Percentiles rank a stretch among this genome's conserved stretches.
Conservation (phyloP, 2,113 vertebrate species). For the Solea solea region DNA sequence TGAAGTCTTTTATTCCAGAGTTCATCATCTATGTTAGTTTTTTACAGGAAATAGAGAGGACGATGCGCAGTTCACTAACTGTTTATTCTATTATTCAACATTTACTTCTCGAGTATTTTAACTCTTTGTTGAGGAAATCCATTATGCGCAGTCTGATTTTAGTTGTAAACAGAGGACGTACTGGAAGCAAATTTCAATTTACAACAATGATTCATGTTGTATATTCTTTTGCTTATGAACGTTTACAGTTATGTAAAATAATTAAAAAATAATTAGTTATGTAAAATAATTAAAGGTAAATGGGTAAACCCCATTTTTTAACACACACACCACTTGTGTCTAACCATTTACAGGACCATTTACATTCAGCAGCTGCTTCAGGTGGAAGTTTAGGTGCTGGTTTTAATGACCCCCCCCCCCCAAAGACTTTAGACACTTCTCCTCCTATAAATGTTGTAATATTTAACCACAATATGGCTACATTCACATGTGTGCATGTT, state of each 20-base stretch:
- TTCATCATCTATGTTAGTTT: neutral
- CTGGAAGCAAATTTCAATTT: slow-evolving; percentile 32
- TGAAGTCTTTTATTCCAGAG: neutral
- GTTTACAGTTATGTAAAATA: neutral
- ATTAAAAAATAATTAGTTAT: neutral
- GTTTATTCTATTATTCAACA: neutral
- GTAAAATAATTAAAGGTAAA: neutral
- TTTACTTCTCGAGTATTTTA: slow-evolving; percentile 10
- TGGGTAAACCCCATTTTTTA: too few species aligned
- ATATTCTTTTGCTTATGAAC: too few species aligned
- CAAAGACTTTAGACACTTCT: too few species aligned
- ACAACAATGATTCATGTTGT: neutral
- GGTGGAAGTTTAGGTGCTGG: slow-evolving; percentile 56
- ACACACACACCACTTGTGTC: too few species aligned
- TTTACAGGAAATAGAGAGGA: slow-evolving; percentile 14
- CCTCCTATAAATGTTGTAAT: slow-evolving; percentile 21
- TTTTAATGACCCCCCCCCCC: slow-evolving; percentile 27
- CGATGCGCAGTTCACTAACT: slow-evolving; percentile 1
- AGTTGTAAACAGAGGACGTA: slow-evolving; percentile 36
- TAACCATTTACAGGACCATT: slow-evolving; percentile 52
- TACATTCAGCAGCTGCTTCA: slow-evolving; percentile 52
- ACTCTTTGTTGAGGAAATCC: slow-evolving; percentile 36
- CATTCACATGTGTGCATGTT: slow-evolving; percentile 10
- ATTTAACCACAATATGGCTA: slow-evolving; percentile 10
- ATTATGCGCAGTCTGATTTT: slow-evolving; percentile 34